These are phyloP conservation scores for Rhadinocentrus ornatus DNA, from an alignment of 2,797 vertebrate species.

Conservation along the genomic window DNA sequence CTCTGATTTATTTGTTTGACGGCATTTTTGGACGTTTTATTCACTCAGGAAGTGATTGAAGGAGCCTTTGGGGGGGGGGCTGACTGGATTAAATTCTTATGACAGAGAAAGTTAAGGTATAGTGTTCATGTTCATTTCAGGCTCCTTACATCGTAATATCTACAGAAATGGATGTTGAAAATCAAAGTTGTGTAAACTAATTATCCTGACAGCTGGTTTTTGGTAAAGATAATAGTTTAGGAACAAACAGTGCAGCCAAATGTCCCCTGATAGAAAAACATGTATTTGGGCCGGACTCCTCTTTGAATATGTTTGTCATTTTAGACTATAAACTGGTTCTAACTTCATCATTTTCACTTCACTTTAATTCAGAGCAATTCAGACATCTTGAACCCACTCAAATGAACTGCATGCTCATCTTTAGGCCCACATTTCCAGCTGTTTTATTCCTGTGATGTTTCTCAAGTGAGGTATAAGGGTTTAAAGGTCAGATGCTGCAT, in stretches of 20 bases:
- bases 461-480: not conserved
- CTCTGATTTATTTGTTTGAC: constrained; percentile 62
- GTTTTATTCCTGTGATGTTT: not conserved
- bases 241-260: not conserved
- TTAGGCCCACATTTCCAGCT: not conserved
- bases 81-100: constrained; percentile 20
- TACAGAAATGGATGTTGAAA: constrained; percentile 12
- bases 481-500: constrained; percentile 11
- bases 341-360: no score
- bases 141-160: constrained; percentile 36
- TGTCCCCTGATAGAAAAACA: not conserved
- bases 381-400: no score
- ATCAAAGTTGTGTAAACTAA: no score
- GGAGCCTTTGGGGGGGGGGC: constrained; percentile 42
- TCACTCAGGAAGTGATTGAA: constrained; percentile 55
- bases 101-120: constrained; percentile 48
- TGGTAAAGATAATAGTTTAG: not conserved
- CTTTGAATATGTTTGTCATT: no score
- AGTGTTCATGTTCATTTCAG: constrained; percentile 31
- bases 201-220: not conserved
- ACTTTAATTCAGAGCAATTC: no score
- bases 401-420: no score
- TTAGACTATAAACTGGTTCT: no score
- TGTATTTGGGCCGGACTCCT: no score
- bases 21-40: constrained; percentile 53